Base-by-base conservation (phyloP, 2,888 invertebrate genomes). In the Argyresthia albistria region DNA sequence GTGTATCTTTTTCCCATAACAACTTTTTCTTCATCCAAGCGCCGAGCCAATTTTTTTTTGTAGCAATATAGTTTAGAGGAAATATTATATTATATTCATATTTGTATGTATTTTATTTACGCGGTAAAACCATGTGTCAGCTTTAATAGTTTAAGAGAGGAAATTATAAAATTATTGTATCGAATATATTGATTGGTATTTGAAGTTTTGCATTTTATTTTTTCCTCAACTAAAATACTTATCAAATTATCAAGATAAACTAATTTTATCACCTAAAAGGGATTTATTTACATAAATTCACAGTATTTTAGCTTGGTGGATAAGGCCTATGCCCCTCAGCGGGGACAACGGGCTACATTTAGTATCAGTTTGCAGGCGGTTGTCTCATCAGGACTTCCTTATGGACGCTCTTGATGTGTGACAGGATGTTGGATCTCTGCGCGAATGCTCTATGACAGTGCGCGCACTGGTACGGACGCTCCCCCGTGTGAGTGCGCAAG, bases 81-180 rank as follows among this genome's bases (percentile, higher is more conserved):
- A 4, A 39, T 39, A 39, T 39, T 39, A 39, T 11, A 39, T 11
- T n/a, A 39, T 39, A 39, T 39, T 39, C 39, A 39, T 50, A 48
- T 48, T 48, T 36, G 12, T 12, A 1, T 48, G 1, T 43, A 43
- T 14, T n/a, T 15, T 0, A n/a, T 12, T n/a, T 67, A 74, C 65
- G 75, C 79, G 75, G 70, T 74, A 58, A 78, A 81, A 79, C 70
- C 71, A 79, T 78, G 76, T 76, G 75, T 75, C 82, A 86, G 86
- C 86, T 86, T 86, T 86, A 86, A 86, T 86, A 86, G 84, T 64
- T 57, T 82, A 86, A 84, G 84, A 69, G 63, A 75, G 61, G 62
- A 63, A 60, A 62, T 73, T 72, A 73, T 68, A 67, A 69, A 61
- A 73, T 67, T 75, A 79, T 74, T 80, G 75, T 80, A 80, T 75